A percentile compares a stretch with the other conserved stretches of the same genome.
These are phyloP conservation scores for Hycleus cichorii DNA, from an alignment of 1,140 invertebrate species.

Conservation along the genomic window DNA sequence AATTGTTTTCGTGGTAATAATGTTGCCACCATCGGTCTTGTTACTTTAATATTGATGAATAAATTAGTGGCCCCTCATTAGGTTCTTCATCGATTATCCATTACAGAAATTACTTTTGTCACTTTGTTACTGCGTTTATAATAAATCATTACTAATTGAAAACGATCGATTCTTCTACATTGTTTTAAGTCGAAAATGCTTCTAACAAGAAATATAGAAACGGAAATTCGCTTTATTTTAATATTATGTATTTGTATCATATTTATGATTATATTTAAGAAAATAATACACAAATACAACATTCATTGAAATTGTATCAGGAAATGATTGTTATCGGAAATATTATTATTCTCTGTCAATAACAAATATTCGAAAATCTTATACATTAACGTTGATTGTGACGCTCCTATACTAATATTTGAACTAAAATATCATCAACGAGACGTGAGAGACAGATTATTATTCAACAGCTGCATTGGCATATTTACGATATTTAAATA, in stretches of 20 bases:
- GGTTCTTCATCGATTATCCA: constrained; percentile 6
- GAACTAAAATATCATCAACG: constrained; percentile 15
- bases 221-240: not conserved
- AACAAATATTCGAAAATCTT: constrained; percentile 18
- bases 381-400: constrained; percentile 16
- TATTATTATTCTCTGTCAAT: constrained; percentile 15
- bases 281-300: not conserved
- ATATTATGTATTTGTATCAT: not conserved
- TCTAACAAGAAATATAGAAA: not conserved
- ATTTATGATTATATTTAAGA: no score
- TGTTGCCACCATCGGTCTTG: not conserved
- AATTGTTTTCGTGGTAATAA: not conserved
- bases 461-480: constrained; percentile 21
- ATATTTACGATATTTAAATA: constrained; percentile 21
- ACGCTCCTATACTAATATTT: constrained; percentile 23
- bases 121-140: constrained; percentile 7
- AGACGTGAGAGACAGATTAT: constrained; percentile 6
- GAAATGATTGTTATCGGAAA: constrained; percentile 3
- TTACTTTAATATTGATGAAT: constrained; percentile 10
- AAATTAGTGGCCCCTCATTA: constrained; percentile 11
- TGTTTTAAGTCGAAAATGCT: not conserved
- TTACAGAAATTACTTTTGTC: constrained; percentile 14
- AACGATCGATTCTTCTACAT: not conserved
- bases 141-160: constrained; percentile 13
- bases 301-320: constrained; percentile 3